Base-by-base conservation (phyloP, 2,113 vertebrate genomes). In the Grallaria varia region DNA sequence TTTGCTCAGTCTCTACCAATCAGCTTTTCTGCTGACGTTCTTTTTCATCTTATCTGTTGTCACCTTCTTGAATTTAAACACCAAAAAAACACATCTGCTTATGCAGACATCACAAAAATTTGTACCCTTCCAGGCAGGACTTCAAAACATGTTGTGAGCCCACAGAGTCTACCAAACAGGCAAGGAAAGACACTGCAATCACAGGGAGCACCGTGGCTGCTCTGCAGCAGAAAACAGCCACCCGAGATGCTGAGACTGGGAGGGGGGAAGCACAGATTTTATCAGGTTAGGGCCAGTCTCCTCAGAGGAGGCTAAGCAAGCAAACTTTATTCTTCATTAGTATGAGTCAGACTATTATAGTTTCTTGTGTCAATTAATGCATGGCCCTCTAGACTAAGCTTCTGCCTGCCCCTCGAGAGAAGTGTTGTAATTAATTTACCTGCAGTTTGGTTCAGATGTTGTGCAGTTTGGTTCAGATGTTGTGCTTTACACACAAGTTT, bases 91-190 rank as follows among this genome's bases (percentile, higher is more conserved):
- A 21, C 47, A 23, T 86, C 79, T 95, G 64, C 80, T 92, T 92
- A 90, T 93, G 76, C 88, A 87, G 88, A 72, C 83, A 87, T 56
- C 40, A 62, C 50, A 96, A 94, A 95, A 89, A 96, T 97, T 95
- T 95, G 18, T 88, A 72, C 90, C 95, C 77, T 97, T 82, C 69
- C 49, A 87, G 53, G 39, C 73, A 92, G 69, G 88, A 92, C 67
- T 90, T 92, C 73, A 58, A 81, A 94, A 68, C 52, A 94, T 45
- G 73, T 52, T 81, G 69, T 76, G 71, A 94, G 64, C 74, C 76
- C 35, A 84, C 75, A 75, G 64, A 84, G 83, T 45, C 75, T 90
- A 60, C 17, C 1, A 22, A 74, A 83, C 66, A 75, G 79, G 59
- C 66, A 60, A 83, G 44, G 60, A 72, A 53, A 94, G 49, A 18